Percentiles rank a stretch among this genome's conserved stretches.
phyloP scores from a whole-genome alignment of 1,140 invertebrate species.

The honey bee (Apis mellifera) region Amel_HAv3.1 CM009931.2:552001-552500 shows the following conservation, averaged over 20 bases:
- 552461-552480: background rate
- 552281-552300: too few relatives aligned
- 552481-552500: background rate
- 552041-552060: constrained; percentile 12
- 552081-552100: constrained; percentile 23
- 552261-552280: too few relatives aligned
- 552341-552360: too few relatives aligned
- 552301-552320: too few relatives aligned
- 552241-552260: too few relatives aligned
- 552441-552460: background rate
- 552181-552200: background rate
- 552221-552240: too few relatives aligned
- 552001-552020: background rate
- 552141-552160: constrained; percentile 12
- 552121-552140: constrained; percentile 7
- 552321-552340: too few relatives aligned
- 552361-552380: too few relatives aligned
- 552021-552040: background rate
- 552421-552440: background rate
- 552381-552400: too few relatives aligned
- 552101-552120: background rate
- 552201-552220: background rate
- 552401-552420: too few relatives aligned
- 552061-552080: constrained; percentile 4
- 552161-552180: constrained; percentile 11